Base-by-base conservation (phyloP, 64 coral and sea anemone species). In the Platygyra sinensis region DNA sequence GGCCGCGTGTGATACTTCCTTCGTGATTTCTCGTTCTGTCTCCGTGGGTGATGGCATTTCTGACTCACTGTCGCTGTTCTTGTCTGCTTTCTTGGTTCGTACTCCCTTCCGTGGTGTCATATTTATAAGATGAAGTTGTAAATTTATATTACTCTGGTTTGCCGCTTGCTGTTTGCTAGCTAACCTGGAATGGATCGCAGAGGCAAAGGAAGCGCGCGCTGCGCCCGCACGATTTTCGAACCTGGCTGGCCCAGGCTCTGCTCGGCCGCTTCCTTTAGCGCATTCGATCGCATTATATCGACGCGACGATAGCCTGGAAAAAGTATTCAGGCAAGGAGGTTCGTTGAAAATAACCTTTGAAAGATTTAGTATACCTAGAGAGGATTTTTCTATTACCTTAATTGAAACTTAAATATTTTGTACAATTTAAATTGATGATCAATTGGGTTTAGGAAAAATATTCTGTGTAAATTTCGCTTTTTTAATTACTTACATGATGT, bases 21-120 rank as follows among this genome's bases (percentile, higher is more conserved):
- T 69, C 5, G 20, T 22, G 14, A 8, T 50, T 20, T 9, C 36
- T 15, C 4, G 63, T 42, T 33, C 22, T 38, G 16, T 46, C 13
- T 65, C 60, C 28, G 80, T 3, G 17, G 5, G 42, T 69, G 24
- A 22, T 17, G 19, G 2, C 62, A 85, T 71, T 38, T 85, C 81
- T 36, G 81, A 72, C 67, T 85, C 81, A 85, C 63, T 71, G 63
- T 85, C 81, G 22, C 81, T 85, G 39, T 71, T 31, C 30, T 85
- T 85, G 39, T 85, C 81, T 39, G 65, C 20, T 71, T 85, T 83
- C 30, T 83, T 71, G 30, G 4, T 31, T 20, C 7, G 4, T 60
- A 16, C 33, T n/a, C 81, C 81, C 30, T 71, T 85, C 51, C 81
- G 36, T 24, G 81, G 81, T 28, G 81, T 85, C 81, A 85, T 85